Conservation (phyloP, 2,113 vertebrate genomes). For the Xiphophorus maculatus region DNA sequence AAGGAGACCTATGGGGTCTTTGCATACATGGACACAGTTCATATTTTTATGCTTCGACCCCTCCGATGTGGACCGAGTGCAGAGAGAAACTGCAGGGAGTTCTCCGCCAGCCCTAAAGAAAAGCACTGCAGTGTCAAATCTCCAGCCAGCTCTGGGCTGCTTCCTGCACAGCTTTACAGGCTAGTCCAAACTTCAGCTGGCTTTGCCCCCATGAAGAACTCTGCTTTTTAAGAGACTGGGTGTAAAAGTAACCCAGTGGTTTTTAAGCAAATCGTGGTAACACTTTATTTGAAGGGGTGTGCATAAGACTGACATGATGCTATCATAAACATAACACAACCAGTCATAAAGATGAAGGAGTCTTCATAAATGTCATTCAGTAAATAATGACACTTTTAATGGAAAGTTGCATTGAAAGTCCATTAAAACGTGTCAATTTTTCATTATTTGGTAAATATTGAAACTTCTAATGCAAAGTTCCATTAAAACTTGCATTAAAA, state of each 20-base stretch:
- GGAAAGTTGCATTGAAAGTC: too few relatives aligned
- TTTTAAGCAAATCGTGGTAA: too few relatives aligned
- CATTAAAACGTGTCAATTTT: too few relatives aligned
- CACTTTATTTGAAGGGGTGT: too few relatives aligned
- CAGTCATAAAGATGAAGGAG: too few relatives aligned
- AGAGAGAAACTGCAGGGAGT: conserved; percentile 5
- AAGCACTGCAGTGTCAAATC: conserved; percentile 12
- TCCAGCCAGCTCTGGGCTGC: neutral
- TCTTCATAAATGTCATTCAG: too few relatives aligned
- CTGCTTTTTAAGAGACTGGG: neutral
- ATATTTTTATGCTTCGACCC: neutral
- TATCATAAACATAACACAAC: too few relatives aligned
- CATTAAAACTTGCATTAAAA: too few relatives aligned
- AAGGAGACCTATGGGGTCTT: conserved; percentile 38
- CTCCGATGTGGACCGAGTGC: conserved; percentile 12
- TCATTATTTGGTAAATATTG: too few relatives aligned
- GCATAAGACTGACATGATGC: too few relatives aligned
- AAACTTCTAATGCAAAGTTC: too few relatives aligned
- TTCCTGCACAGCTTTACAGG: conserved; percentile 9
- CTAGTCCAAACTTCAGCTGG: conserved; percentile 13
- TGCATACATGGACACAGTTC: conserved; percentile 20
- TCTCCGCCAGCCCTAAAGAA: conserved; percentile 16
- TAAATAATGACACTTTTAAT: too few relatives aligned
- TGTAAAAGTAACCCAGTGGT: neutral
- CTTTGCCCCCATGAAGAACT: neutral